A percentile compares a stretch with the other conserved stretches of the same genome.
These are phyloP conservation scores for Halichoeres trimaculatus DNA, from an alignment of 2,113 vertebrate species.

Conservation along the genomic window DNA sequence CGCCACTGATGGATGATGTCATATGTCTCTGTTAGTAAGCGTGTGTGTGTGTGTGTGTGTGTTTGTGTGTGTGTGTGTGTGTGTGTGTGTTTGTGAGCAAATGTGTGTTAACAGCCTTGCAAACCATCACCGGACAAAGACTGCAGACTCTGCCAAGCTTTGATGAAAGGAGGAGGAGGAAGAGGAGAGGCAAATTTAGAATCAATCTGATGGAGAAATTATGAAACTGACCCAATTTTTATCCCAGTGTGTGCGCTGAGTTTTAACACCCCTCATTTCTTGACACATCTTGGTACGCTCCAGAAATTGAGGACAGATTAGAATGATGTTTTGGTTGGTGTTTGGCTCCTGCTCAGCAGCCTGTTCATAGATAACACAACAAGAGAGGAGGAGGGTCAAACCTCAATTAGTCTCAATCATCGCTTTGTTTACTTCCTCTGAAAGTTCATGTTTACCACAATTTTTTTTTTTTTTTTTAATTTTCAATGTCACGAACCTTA, in stretches of 20 bases:
- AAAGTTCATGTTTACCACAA: too few relatives aligned
- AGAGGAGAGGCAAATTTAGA: background rate
- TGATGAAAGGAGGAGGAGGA: constrained; percentile 15
- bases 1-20: constrained; percentile 64
- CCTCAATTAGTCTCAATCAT: background rate
- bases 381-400: background rate
- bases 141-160: constrained; percentile 41
- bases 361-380: constrained; percentile 26
- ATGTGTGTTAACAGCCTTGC: constrained; percentile 48
- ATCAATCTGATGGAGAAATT: background rate
- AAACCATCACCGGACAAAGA: constrained; percentile 64
- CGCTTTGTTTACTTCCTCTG: too few relatives aligned
- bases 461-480: too few relatives aligned
- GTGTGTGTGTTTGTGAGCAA: background rate
- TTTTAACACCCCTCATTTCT: background rate
- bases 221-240: background rate
- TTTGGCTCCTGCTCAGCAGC: constrained; percentile 1
- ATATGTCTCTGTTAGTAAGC: constrained; percentile 36
- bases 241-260: background rate
- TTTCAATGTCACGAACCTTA: too few relatives aligned
- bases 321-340: constrained; percentile 24
- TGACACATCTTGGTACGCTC: constrained; percentile 21
- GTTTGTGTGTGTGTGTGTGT: background rate
- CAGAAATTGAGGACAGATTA: constrained; percentile 30
- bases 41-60: background rate